These are phyloP conservation scores for Diplogasteroides magnus DNA, from an alignment of 1,140 invertebrate species.

Conservation along the genomic window DNA sequence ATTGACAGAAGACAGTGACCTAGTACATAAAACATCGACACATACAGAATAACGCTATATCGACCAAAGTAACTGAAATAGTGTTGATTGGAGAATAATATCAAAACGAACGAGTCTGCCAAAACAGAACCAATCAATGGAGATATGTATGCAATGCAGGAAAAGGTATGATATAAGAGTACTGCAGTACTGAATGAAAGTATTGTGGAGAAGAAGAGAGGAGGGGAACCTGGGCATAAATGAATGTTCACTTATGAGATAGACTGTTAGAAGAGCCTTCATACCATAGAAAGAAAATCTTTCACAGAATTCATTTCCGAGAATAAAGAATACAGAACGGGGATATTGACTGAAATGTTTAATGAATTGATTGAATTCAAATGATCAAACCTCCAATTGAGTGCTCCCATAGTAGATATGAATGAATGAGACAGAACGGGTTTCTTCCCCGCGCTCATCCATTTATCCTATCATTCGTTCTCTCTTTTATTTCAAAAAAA, in stretches of 20 bases:
- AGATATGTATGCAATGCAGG: constrained; percentile 79
- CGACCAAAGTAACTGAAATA: constrained; percentile 36
- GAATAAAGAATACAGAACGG: constrained; percentile 81
- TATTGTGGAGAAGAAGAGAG: not conserved
- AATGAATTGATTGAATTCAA: no score
- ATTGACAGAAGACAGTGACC: constrained; percentile 80
- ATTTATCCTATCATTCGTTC: no score
- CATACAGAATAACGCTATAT: constrained; percentile 43
- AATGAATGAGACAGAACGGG: no score
- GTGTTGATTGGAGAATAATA: not conserved
- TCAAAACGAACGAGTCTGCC: constrained; percentile 66
- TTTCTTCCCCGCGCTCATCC: no score
- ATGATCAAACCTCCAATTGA: no score
- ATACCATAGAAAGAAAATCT: constrained; percentile 91
- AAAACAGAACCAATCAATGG: constrained; percentile 79
- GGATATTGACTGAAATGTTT: no score
- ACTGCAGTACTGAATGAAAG: constrained; percentile 62
- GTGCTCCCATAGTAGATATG: no score
- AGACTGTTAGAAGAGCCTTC: constrained; percentile 60
- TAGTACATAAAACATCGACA: constrained; percentile 82
- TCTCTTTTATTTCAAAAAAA: no score
- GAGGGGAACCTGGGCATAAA: constrained; percentile 22
- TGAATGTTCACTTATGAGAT: constrained; percentile 41
- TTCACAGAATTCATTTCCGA: constrained; percentile 93
- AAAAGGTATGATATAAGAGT: constrained; percentile 76